A percentile compares a stretch with the other conserved stretches of the same genome.
Conservation (phyloP, 2,888 invertebrate genomes). For the Meta bourneti region DNA sequence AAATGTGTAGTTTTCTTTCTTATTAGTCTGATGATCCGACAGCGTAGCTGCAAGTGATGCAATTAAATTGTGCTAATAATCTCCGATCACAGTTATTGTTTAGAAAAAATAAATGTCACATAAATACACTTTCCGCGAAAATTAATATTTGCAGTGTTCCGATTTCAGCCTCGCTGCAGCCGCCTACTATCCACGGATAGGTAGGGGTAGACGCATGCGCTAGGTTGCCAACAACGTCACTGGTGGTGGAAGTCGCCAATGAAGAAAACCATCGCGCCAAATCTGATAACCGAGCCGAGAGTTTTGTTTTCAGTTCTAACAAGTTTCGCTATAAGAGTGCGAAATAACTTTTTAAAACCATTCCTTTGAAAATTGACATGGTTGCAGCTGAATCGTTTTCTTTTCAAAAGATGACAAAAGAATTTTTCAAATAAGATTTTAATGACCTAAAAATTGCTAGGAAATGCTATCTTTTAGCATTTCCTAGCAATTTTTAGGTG, state of each 20-base stretch:
- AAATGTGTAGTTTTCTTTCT: not conserved
- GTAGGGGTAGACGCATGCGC: conserved; percentile 57
- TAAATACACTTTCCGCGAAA: conserved; percentile 34
- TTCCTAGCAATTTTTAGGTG: too few relatives aligned
- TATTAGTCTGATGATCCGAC: not conserved
- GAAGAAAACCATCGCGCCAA: conserved; percentile 15
- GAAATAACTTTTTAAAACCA: not conserved
- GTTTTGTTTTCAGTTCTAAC: not conserved
- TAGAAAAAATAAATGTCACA: conserved; percentile 18
- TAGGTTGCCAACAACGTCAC: conserved; percentile 42
- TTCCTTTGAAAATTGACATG: not conserved
- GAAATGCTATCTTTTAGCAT: too few relatives aligned
- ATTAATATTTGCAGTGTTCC: conserved; percentile 39
- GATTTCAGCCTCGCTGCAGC: conserved; percentile 59
- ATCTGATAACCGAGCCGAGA: not conserved
- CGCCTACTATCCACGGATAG: conserved; percentile 52
- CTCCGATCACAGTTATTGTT: too few relatives aligned
- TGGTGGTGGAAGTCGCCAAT: conserved; percentile 35
- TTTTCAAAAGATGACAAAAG: too few relatives aligned
- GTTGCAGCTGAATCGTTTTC: too few relatives aligned
- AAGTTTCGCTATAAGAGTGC: not conserved
- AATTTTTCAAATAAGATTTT: too few relatives aligned
- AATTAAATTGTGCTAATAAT: too few relatives aligned
- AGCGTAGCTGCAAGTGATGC: too few relatives aligned
- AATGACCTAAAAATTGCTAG: too few relatives aligned